Conservation (phyloP, 1,140 invertebrate genomes). For the Pachypsylla venusta region DNA sequence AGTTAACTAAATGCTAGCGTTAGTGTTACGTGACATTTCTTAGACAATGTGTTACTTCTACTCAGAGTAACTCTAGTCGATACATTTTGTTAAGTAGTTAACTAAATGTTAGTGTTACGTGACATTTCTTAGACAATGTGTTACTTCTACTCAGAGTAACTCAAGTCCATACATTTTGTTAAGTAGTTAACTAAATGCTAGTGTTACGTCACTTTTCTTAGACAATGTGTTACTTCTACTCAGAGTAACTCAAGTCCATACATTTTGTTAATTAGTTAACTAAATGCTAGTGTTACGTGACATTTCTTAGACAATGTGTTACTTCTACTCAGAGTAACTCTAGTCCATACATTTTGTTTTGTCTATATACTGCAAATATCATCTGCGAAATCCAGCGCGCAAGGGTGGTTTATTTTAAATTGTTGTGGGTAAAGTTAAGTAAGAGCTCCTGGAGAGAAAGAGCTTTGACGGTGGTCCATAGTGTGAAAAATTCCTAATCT, state of each 20-base stretch:
- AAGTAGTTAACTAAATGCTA: neutral
- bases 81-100: neutral
- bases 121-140: neutral
- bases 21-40: neutral
- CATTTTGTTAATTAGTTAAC: neutral
- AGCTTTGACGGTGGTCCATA: no score
- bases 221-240: neutral
- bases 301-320: neutral
- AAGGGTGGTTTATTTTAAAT: no score
- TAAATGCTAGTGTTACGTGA: neutral
- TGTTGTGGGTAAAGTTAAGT: no score
- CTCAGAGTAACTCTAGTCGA: no score
- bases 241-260: no score
- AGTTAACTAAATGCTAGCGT: neutral
- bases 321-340: neutral
- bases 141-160: neutral
- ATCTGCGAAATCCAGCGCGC: no score
- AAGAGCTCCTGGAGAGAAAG: no score
- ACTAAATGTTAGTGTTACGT: neutral
- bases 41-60: neutral
- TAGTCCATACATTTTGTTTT: no score
- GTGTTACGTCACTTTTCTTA: neutral
- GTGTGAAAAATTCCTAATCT: no score
- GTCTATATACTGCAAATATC: no score
- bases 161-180: no score